Base-by-base conservation (phyloP, 2,797 vertebrate species). In the Tokudaia muenninki region DNA sequence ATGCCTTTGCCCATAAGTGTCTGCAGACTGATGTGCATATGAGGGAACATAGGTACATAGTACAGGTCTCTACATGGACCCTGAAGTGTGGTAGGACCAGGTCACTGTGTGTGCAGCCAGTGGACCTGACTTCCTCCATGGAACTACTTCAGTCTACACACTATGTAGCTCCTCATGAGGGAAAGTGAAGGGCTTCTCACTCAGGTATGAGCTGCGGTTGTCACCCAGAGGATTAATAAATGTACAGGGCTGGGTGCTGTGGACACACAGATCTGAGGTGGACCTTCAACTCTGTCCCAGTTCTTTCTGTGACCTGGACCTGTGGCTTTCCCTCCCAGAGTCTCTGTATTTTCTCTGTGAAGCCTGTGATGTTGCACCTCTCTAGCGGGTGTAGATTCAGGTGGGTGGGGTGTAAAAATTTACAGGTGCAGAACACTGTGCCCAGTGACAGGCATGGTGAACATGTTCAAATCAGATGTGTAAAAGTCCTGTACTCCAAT, bases 21-120 rank as follows among this genome's bases (percentile, higher is more conserved):
- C 0, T 11, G 72, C 29, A 41, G 47, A 12, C 17, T 2, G 11
- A 3, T 13, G 4, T 21, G 37, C 13, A 19, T 16, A 7, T 37
- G 63, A 70, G 21, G 31, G 63, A 52, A 52, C 16, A 41, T 26
- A 57, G 1, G 9, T 29, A 3, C 4, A 34, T 6, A 0, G 37
- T 13, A 29, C 1, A 50, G 52, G 77, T 37, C 31, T 83, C 34
- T 24, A 63, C 6, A 0, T 19, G 55, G 31, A 52, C 44, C 55
- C n/a, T 63, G 31, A 61, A 82, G 10, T 19, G 5, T 4, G 10
- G 21, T 3, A 22, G 47, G 34, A 14, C 34, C 9, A 10, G 70
- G 26, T 21, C 50, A 44, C n/a, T 29, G 70, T 34, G 52, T 44
- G 70, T 57, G n/a, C 31, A 13, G 6, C 74, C 29, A 12, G 2